Percentiles rank a stretch among this genome's conserved stretches.
These are phyloP conservation scores for Hypocryptadius cinnamomeus DNA, from an alignment of 2,113 vertebrate genomes.

Conservation along the genomic window DNA sequence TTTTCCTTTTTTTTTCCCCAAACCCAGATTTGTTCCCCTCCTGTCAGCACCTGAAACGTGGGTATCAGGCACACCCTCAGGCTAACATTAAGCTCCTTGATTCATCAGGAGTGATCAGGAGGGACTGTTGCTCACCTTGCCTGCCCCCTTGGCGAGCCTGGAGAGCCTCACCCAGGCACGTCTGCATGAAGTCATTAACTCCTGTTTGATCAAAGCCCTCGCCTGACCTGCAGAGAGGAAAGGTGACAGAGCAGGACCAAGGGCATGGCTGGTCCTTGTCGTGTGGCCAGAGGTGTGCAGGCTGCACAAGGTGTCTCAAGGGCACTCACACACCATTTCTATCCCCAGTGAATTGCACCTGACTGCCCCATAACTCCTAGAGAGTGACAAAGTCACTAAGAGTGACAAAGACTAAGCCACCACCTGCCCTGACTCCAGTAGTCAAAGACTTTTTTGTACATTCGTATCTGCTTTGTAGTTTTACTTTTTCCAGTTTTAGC, in stretches of 20 bases:
- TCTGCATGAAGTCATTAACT: not conserved
- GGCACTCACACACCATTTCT: not conserved
- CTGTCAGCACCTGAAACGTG: not conserved
- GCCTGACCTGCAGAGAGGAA: not conserved
- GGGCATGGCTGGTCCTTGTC: not conserved
- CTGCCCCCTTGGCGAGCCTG: not conserved
- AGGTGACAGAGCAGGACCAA: not conserved
- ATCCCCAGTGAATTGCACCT: not conserved
- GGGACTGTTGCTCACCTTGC: not conserved
- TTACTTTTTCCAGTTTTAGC: not conserved
- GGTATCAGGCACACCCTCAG: not conserved
- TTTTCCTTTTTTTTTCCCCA: not conserved
- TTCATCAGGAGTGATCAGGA: not conserved
- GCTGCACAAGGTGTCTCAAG: not conserved
- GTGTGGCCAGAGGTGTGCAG: not conserved
- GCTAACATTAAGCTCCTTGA: not conserved
- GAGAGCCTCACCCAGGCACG: constrained; percentile 2
- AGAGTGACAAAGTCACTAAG: not conserved
- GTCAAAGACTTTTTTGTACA: not conserved
- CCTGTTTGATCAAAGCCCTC: not conserved
- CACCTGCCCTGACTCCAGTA: not conserved
- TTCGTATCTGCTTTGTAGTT: not conserved
- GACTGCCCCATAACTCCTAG: not conserved
- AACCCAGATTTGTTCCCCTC: not conserved
- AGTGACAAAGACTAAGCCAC: not conserved